These are phyloP conservation scores for Coremacera marginata DNA, from an alignment of 2,888 invertebrate genomes.

Conservation along the genomic window DNA sequence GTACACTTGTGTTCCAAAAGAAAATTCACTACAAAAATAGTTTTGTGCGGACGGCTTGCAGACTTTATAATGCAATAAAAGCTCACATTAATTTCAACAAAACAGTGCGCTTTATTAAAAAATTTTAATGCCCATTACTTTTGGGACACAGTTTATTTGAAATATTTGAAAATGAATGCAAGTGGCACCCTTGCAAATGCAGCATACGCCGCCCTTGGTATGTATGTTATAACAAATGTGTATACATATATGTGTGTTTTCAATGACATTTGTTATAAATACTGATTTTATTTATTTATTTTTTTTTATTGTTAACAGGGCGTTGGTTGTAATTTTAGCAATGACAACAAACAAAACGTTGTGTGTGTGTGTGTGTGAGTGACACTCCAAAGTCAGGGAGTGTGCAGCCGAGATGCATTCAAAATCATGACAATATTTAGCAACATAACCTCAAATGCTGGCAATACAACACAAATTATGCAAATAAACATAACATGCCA, in stretches of 20 bases:
- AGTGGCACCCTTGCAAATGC: too few species aligned
- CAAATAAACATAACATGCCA: neutral
- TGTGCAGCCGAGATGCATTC: neutral
- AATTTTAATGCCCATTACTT: too few species aligned
- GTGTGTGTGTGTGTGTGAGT: neutral
- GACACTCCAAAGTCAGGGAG: slow-evolving; percentile 9
- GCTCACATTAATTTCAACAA: too few species aligned
- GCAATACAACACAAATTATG: slow-evolving; percentile 4
- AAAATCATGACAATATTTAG: neutral
- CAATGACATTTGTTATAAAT: slow-evolving; percentile 53
- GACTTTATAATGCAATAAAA: too few species aligned
- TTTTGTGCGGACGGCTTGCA: too few species aligned
- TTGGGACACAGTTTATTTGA: too few species aligned
- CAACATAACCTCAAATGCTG: slow-evolving; percentile 1
- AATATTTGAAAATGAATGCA: too few species aligned
- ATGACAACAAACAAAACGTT: slow-evolving; percentile 32
- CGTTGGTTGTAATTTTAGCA: slow-evolving; percentile 41
- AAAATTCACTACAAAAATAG: too few species aligned
- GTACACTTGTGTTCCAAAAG: too few species aligned
- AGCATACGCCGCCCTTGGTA: too few species aligned
- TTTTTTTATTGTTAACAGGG: slow-evolving; percentile 46
- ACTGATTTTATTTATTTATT: slow-evolving; percentile 28
- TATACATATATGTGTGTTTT: neutral
- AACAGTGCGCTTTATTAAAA: too few species aligned
- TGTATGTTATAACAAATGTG: neutral